These are phyloP conservation scores for Charadrius vociferus DNA, from an alignment of 2,113 vertebrate species.

Conservation along the genomic window DNA sequence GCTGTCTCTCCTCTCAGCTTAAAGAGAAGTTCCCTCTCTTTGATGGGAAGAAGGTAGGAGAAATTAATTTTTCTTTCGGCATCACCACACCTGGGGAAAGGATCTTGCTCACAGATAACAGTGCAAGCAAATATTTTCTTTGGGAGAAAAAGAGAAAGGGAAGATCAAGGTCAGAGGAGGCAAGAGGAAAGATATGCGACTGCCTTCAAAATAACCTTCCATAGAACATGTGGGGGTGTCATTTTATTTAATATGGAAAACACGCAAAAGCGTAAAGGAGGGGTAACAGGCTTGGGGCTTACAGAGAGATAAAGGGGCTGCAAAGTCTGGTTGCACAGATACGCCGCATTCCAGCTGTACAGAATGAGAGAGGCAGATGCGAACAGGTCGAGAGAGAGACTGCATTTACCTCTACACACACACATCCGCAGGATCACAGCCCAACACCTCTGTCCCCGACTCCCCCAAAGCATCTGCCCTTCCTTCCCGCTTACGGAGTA, in stretches of 20 bases:
- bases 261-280: constrained; percentile 42
- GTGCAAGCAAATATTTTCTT: constrained; percentile 76
- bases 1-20: constrained; percentile 18
- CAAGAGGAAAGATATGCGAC: constrained; percentile 36
- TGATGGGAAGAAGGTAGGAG: constrained; percentile 15
- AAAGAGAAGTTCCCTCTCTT: constrained; percentile 49
- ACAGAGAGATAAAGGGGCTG: constrained; percentile 64
- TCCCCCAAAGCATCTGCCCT: background rate
- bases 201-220: constrained; percentile 59
- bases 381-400: background rate
- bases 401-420: background rate
- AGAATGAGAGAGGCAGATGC: background rate
- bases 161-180: constrained; percentile 74
- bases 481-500: background rate
- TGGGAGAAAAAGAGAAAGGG: constrained; percentile 69
- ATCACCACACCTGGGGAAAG: constrained; percentile 70
- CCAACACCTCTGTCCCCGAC: background rate
- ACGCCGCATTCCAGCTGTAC: constrained; percentile 1
- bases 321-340: constrained; percentile 25
- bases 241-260: constrained; percentile 71
- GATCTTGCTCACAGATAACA: constrained; percentile 72
- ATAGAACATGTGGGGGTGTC: constrained; percentile 64
- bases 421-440: accelerated
- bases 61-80: constrained; percentile 71
- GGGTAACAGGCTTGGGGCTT: constrained; percentile 47